Conservation (phyloP, 2,888 invertebrate genomes). For the Cheilosia variabilis region DNA sequence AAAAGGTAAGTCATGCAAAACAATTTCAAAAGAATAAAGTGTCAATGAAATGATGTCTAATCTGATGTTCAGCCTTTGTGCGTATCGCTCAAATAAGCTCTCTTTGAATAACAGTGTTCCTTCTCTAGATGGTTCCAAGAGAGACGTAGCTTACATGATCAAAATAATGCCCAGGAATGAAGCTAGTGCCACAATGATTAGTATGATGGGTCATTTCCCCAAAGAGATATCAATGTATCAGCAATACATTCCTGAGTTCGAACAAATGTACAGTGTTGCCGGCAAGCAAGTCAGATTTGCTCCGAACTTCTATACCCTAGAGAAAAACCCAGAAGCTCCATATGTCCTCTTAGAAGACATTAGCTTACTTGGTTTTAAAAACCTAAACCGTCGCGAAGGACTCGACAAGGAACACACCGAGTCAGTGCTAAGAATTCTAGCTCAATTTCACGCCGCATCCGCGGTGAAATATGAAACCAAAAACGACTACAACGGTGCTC, state of each 20-base stretch:
- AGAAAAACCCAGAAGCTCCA: constrained; percentile 77
- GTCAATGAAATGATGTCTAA: too few relatives aligned
- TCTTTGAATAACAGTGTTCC: too few relatives aligned
- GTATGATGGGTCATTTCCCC: constrained; percentile 79
- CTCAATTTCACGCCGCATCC: constrained; percentile 81
- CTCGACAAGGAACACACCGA: constrained; percentile 78
- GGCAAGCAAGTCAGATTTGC: constrained; percentile 79
- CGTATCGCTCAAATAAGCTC: too few relatives aligned
- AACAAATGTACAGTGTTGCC: constrained; percentile 78
- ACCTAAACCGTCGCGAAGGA: constrained; percentile 79
- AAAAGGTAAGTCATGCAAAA: constrained; percentile 72
- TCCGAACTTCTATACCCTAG: constrained; percentile 79
- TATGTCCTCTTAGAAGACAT: constrained; percentile 81
- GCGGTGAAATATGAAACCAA: constrained; percentile 77
- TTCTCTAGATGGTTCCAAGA: constrained; percentile 74
- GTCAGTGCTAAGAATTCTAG: constrained; percentile 78
- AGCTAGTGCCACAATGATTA: constrained; percentile 54
- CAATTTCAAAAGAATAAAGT: too few relatives aligned
- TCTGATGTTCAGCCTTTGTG: not conserved
- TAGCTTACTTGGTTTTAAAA: constrained; percentile 79
- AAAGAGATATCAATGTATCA: constrained; percentile 82
- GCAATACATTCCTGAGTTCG: constrained; percentile 79
- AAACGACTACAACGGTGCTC: constrained; percentile 74
- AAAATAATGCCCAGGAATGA: constrained; percentile 78
- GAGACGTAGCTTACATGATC: constrained; percentile 78